Evolutionary conservation across 2,888 invertebrate species (phyloP), one percentile per base, ranked within the genome.

Genomic region (Bellardia bayeri): DNA sequence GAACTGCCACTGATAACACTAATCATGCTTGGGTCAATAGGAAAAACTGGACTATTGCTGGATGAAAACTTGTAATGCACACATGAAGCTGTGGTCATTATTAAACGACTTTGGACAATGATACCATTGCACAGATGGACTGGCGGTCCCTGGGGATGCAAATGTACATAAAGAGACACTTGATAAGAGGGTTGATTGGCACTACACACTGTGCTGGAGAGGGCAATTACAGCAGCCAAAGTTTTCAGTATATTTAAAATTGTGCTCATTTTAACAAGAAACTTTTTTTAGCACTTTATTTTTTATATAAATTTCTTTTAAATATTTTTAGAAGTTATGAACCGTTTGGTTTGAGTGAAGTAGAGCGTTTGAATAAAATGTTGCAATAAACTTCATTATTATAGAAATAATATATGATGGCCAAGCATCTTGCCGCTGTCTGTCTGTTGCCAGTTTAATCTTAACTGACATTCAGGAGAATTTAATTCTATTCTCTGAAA

Each of bases 31-130:
- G 89, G 49, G 1, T 81, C 87, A 37, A 90, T 69, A 5, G 71
- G 33, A 0, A 85, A 68, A 4, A 58, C 74, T 2, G 86, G 61
- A 42, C 78, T 82, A 13, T 85, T 75, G 23, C 16, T 61, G 0
- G 82, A 30, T 0, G 87, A 86, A 33, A 86, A 83, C 45, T 88
- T 86, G 42, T 89, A 85, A 79, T 89, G 86, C 7, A 90, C 54
- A 86, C 91, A 91, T 16, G 80, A 82, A 0, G 91, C 91, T 14
- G 91, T 88, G 5, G 91, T 91, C 33, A 91, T 40, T 42, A 91
- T 89, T 9, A 91, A 68, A 51, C 89, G 89, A 74, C 90, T 91
- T n/a, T 90, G 90, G 0, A 91, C 86, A 49, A 91, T 90, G 6
- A 74, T 87, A 14, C 91, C 91, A 82, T 90, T 91, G 64, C 91